Evolutionary conservation across 2,797 vertebrate species (phyloP), one percentile per base, ranked within the genome.

Genomic region (Pampus argenteus): DNA sequence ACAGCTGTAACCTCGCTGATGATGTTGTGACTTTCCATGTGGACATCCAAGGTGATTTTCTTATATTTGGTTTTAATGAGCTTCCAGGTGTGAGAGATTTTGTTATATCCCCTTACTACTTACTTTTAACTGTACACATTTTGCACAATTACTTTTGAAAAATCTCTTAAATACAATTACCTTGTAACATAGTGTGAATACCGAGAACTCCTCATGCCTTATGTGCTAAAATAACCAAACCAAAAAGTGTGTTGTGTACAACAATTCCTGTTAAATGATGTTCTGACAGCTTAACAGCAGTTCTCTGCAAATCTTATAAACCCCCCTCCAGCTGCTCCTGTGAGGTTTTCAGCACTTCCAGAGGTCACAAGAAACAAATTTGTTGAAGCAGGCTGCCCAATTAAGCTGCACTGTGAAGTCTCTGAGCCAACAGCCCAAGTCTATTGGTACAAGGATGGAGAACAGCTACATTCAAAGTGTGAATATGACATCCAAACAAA

Each of bases 381-480:
- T 71, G 83, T 94, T 71, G 92, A 94, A 89, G 89, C 91, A 78
- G 93, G 93, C 82, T 87, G 83, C 58, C 92, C 92, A 0, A 89
- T 98, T 87, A 84, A 93, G 80, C 88, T 98, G 85, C 94, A 94
- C 72, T 97, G 96, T 78, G 94, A 97, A 88, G 93, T 97, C 56
- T 97, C 97, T 87, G 93, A 91, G 22, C 84, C 91, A 0, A 74
- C 86, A 0, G 93, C 91, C 28, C 82, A 86, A 0, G 96, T 97
- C 81, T 81, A 0, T 75, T 97, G 98, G 97, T 93, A 94, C 88
- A 97, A 96, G 89, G 96, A 98, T 0, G 96, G 96, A 57, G 91
- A 94, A 59, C 91, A 95, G 71, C 88, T 96, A 31, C 91, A 88
- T 71, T 89, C 75, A 64, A 64, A 85, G 0, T 79, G 87, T 70